phyloP scores from a whole-genome alignment of 2,113 vertebrate species.

The Lycocorax pyrrhopterus region DNA sequence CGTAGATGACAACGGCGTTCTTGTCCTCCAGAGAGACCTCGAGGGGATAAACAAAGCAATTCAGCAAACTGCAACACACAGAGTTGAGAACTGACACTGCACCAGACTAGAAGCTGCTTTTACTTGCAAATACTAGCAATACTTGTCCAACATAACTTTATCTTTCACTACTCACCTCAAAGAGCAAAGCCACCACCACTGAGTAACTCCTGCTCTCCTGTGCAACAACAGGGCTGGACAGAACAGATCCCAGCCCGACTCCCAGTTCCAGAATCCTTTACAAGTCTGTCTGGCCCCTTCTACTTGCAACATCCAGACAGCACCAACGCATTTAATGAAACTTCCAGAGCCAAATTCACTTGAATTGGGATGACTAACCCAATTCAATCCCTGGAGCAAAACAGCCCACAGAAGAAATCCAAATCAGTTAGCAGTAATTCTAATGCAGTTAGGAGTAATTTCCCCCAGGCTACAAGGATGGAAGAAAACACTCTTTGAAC shows the following conservation, averaged over 20 bases:
- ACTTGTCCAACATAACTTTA: neutral
- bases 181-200: neutral
- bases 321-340: neutral
- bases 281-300: neutral
- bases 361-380: neutral
- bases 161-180: neutral
- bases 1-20: slow-evolving; percentile 82
- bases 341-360: neutral
- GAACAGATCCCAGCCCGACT: neutral
- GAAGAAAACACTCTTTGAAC: neutral
- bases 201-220: neutral
- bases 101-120: neutral
- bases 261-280: neutral
- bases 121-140: neutral
- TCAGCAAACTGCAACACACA: neutral
- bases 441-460: neutral
- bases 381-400: neutral
- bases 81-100: neutral
- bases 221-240: neutral
- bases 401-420: neutral
- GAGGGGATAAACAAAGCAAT: neutral
- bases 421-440: neutral
- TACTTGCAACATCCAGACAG: neutral
- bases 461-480: neutral
- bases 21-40: slow-evolving; percentile 89